Percentiles rank a stretch among this genome's conserved stretches.
Conservation (phyloP, 64 coral and sea anemone species). For the Stichodactyla mertensii region DNA sequence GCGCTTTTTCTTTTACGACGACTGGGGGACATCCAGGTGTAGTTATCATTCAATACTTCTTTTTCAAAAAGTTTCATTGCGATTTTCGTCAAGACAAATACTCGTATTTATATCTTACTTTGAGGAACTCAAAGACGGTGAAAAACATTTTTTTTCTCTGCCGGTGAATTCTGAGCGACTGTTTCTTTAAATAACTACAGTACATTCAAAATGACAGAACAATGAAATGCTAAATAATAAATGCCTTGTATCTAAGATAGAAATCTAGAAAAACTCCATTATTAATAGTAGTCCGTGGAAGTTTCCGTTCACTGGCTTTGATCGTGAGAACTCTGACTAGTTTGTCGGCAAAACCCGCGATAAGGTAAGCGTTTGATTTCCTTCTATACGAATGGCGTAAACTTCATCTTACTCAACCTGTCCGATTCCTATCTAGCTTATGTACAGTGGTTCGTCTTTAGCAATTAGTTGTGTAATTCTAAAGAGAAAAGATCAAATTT, state of each 20-base stretch:
- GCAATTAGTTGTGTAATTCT: neutral
- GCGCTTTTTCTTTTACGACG: neutral
- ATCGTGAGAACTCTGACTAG: neutral
- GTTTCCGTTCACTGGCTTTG: neutral
- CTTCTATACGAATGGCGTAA: neutral
- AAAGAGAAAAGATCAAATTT: neutral
- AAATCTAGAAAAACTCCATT: neutral
- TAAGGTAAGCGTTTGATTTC: conserved; percentile 5
- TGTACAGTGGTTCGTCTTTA: neutral
- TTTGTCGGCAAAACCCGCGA: neutral
- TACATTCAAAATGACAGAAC: neutral
- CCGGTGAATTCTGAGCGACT: neutral
- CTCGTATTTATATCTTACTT: too few species aligned
- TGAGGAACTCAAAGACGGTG: neutral
- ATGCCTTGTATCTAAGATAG: conserved; percentile 9
- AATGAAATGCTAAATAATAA: neutral
- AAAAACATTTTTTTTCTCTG: neutral
- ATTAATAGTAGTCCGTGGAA: neutral
- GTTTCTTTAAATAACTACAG: neutral
- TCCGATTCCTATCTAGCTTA: neutral
- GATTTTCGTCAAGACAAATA: too few species aligned
- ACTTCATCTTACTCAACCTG: neutral
- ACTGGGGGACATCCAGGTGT: too few species aligned
- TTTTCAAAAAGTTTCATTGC: too few species aligned
- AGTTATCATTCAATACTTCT: too few species aligned